A percentile compares a stretch with the other conserved stretches of the same genome.
These are phyloP conservation scores for Eustalomyia histrio DNA, from an alignment of 2,888 invertebrate genomes.

Conservation along the genomic window DNA sequence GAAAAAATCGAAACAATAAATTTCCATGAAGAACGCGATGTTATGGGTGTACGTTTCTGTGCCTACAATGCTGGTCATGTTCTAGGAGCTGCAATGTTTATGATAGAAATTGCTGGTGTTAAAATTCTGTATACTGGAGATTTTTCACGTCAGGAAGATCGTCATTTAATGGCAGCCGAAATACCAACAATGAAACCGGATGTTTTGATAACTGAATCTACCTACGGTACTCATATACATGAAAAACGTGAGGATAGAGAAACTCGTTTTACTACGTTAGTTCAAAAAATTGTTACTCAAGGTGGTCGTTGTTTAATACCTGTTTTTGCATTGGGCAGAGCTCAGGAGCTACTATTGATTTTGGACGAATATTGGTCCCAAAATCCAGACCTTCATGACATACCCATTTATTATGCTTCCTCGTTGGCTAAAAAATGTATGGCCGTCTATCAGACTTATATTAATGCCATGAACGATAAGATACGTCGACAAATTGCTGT, in stretches of 20 bases:
- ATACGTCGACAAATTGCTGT: constrained; percentile 97
- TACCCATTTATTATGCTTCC: constrained; percentile 99
- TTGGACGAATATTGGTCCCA: constrained; percentile 99
- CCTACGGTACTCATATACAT: constrained; percentile 99
- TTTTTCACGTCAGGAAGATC: constrained; percentile 98
- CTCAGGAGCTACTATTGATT: constrained; percentile 96
- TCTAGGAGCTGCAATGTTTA: constrained; percentile 99
- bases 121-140: constrained; percentile 98
- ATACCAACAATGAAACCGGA: constrained; percentile 98
- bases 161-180: constrained; percentile 99
- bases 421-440: constrained; percentile 99
- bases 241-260: constrained; percentile 99
- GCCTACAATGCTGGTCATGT: constrained; percentile 99
- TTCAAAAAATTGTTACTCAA: constrained; percentile 96
- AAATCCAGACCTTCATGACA: constrained; percentile 90
- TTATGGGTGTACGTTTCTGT: constrained; percentile 98
- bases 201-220: constrained; percentile 98
- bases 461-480: constrained; percentile 99
- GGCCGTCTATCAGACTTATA: constrained; percentile 99
- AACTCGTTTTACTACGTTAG: constrained; percentile 93
- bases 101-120: constrained; percentile 99
- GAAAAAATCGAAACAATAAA: constrained; percentile 99
- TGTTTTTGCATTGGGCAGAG: constrained; percentile 98
- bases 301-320: constrained; percentile 99
- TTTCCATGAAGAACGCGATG: constrained; percentile 98